Conservation (phyloP, 2,113 vertebrate species). For the Dolichallabes microphthalmus region DNA sequence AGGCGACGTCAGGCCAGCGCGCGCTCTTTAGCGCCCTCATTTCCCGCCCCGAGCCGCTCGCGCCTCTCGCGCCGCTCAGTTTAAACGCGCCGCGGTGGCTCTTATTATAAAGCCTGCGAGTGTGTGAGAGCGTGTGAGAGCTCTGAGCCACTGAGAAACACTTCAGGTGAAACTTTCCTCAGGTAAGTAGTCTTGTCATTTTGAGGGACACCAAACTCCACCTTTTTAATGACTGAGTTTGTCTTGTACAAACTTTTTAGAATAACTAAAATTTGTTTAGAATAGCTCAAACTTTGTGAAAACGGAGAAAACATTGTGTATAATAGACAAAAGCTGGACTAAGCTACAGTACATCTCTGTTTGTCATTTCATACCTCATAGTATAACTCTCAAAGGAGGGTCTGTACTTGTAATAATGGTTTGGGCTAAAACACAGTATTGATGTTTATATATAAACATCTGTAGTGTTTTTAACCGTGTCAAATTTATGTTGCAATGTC, state of each 20-base stretch:
- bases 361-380: neutral
- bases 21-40: slow-evolving; percentile 40
- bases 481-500: no score
- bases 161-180: no score
- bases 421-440: neutral
- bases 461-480: no score
- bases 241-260: neutral
- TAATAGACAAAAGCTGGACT: neutral
- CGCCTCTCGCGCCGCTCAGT: slow-evolving; percentile 52
- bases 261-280: neutral
- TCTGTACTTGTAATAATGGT: neutral
- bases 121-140: neutral
- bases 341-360: no score
- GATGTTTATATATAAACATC: no score
- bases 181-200: neutral
- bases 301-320: neutral
- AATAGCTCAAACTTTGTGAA: neutral
- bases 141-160: neutral
- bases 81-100: slow-evolving; percentile 32
- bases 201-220: neutral
- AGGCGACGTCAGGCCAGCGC: neutral
- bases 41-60: slow-evolving; percentile 47
- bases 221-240: neutral
- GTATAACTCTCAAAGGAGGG: neutral
- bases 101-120: slow-evolving; percentile 52